These are phyloP conservation scores for Telmatochromis sp. DNA, from an alignment of 2,113 vertebrate species.

Conservation along the genomic window DNA sequence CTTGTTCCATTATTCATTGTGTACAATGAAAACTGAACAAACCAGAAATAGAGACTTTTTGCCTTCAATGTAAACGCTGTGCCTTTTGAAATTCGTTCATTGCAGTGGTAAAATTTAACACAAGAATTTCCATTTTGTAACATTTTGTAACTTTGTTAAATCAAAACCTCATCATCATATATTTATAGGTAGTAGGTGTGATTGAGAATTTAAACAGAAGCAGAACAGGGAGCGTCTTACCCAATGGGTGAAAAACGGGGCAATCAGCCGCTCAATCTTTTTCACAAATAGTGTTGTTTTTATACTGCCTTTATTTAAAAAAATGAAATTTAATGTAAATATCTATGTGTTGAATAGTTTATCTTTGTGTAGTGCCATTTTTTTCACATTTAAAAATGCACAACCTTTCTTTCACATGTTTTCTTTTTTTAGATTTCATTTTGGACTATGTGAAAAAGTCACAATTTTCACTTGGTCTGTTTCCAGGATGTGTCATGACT, in stretches of 20 bases:
- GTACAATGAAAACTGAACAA: background rate
- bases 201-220: background rate
- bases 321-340: background rate
- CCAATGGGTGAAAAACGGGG: background rate
- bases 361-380: background rate
- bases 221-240: background rate
- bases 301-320: background rate
- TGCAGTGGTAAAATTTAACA: background rate
- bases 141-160: background rate
- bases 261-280: background rate
- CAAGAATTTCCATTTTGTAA: background rate
- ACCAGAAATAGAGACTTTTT: background rate
- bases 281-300: background rate
- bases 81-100: rapidly evolving
- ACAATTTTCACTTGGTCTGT: background rate
- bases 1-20: background rate
- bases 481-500: background rate
- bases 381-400: background rate
- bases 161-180: background rate
- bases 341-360: background rate
- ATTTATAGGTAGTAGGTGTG: background rate
- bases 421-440: background rate
- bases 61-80: background rate
- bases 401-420: background rate
- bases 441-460: background rate